Evolutionary conservation across 1,140 invertebrate genomes (phyloP).

Genomic region (Branchinecta lynchi): DNA sequence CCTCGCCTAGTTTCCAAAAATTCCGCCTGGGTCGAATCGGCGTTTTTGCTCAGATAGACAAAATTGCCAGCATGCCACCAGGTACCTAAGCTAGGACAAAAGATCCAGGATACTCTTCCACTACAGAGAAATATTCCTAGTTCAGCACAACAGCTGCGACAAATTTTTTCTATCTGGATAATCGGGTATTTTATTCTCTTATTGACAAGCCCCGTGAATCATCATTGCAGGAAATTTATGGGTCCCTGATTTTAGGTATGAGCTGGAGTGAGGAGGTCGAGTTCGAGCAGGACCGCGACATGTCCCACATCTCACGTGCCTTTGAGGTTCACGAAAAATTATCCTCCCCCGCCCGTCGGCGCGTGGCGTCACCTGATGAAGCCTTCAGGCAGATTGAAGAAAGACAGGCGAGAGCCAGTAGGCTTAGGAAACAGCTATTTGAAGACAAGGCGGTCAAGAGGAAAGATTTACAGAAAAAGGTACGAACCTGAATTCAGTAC

Average conservation of each 20-base stretch:
- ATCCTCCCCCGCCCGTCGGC: slow-evolving; percentile 69
- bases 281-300: slow-evolving; percentile 54
- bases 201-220: too few relatives aligned
- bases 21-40: too few relatives aligned
- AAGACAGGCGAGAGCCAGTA: slow-evolving; percentile 54
- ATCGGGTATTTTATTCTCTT: too few relatives aligned
- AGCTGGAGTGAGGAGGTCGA: slow-evolving; percentile 45
- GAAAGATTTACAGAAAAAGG: slow-evolving; percentile 66
- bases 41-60: too few relatives aligned
- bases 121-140: too few relatives aligned
- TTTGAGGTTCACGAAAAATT: slow-evolving; percentile 65
- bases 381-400: slow-evolving; percentile 52
- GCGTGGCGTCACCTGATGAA: slow-evolving; percentile 50
- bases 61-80: too few relatives aligned
- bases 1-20: too few relatives aligned
- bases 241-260: slow-evolving; percentile 17
- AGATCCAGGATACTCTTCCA: too few relatives aligned
- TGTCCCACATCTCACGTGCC: slow-evolving; percentile 64
- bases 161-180: too few relatives aligned
- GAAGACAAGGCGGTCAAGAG: slow-evolving; percentile 70
- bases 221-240: too few relatives aligned
- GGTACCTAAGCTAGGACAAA: too few relatives aligned
- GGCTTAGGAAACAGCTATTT: slow-evolving; percentile 51
- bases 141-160: too few relatives aligned
- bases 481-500: slow-evolving; percentile 22